Base-by-base conservation (phyloP, 2,113 vertebrate genomes). In the Mus spicilegus region DNA sequence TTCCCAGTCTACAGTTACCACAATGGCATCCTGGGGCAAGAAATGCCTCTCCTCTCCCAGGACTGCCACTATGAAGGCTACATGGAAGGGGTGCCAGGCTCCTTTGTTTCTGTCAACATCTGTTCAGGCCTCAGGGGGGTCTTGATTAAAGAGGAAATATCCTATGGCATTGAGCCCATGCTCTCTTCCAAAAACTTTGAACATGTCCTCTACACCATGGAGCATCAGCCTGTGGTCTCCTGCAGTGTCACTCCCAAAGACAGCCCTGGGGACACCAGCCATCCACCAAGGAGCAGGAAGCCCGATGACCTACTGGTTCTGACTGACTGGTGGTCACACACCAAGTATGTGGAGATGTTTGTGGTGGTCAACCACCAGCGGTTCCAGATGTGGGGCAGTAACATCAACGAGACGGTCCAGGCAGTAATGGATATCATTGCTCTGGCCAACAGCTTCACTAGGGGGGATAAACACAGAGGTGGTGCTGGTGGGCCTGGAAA, bases 101-200 rank as follows among this genome's bases (percentile, higher is more conserved):
- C 98, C 0, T 56, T 56, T 0, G 97, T 97, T 13, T 97, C 97
- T 26, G 72, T 98, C 95, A 96, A 69, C 51, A 84, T 93, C 91
- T 98, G 97, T 56, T 91, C 97, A 1, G 98, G 98, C 58, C 98
- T 98, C 94, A 97, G 97, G 76, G 98, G 98, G 0, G 36, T 98
- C 81, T 97, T 98, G 86, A 93, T 97, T 12, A 88, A 96, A n/a
- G 97, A 95, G 75, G 96, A 58, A 2, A 61, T 56, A 1, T 93
- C 93, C 69, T 98, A 98, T 13, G 78, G 95, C 96, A 96, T 98
- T 0, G 85, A 98, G 80, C 98, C 98, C 56, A 1, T 95, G 16
- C 82, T 51, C 17, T 72, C 86, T n/a, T 96, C 97, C 22, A 9
- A 76, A n/a, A 16, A 0, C 2, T 97, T 89, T 65, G 97, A 98